Evolutionary conservation across 2,888 invertebrate genomes (phyloP), one percentile per base, ranked within the genome.

Genomic region (Coleophora flavipennella): DNA sequence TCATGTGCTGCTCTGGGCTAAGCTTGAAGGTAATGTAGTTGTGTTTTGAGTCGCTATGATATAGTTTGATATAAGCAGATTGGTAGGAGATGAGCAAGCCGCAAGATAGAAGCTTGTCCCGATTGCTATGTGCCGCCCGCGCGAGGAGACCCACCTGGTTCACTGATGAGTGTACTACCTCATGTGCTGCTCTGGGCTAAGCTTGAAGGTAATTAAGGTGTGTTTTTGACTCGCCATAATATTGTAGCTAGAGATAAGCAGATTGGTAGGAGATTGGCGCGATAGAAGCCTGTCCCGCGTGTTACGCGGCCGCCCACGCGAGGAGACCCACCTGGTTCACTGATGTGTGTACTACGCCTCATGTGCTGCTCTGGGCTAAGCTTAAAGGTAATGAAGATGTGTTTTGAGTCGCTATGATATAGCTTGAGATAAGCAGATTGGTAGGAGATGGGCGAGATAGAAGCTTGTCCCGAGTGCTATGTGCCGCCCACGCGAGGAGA

Each of bases 1-100:
- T 0, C 97, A 98, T 79, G 83, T 94, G n/a, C 74, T 98, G 40
- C 91, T 98, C 1, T 99, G 98, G 98, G 98, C 98, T 1, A 97
- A 97, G 69, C 84, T 98, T 9, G 96, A 97, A 84, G 97, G 91
- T 73, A n/a, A n/a, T n/a, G n/a, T n/a, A n/a, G n/a, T n/a, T n/a
- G n/a, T n/a, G n/a, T n/a, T n/a, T n/a, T n/a, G n/a, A n/a, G n/a
- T n/a, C n/a, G n/a, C n/a, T n/a, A n/a, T n/a, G n/a, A n/a, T n/a
- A n/a, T n/a, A n/a, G n/a, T n/a, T n/a, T n/a, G n/a, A n/a, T n/a
- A n/a, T n/a, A n/a, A n/a, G n/a, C n/a, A n/a, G n/a, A n/a, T n/a
- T n/a, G n/a, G n/a, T n/a, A n/a, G n/a, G n/a, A n/a, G n/a, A n/a
- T n/a, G n/a, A n/a, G n/a, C n/a, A n/a, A n/a, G n/a, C n/a, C n/a